Evolutionary conservation across 2,113 vertebrate genomes (phyloP).

Genomic region (Sceloporus tristichus): DNA sequence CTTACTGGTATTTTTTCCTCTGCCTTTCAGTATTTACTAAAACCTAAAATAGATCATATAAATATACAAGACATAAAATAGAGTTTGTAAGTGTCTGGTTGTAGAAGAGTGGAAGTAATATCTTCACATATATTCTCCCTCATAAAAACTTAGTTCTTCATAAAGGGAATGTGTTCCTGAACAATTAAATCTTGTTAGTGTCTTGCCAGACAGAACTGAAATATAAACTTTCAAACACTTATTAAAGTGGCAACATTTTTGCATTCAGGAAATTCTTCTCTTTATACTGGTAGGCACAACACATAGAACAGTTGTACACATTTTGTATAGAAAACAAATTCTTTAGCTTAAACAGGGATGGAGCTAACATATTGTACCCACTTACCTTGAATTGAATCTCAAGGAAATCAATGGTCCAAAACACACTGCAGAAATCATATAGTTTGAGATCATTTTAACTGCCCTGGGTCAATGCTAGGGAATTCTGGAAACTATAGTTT

Average conservation of each 20-base stretch:
- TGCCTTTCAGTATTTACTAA: neutral
- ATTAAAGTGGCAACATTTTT: neutral
- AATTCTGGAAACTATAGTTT: too few relatives aligned
- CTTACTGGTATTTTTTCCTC: neutral
- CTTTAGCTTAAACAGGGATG: neutral
- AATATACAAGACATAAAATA: neutral
- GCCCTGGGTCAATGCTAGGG: too few relatives aligned
- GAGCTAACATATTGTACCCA: neutral
- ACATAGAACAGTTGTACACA: neutral
- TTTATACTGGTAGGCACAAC: neutral
- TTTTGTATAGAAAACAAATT: slow-evolving; percentile 8
- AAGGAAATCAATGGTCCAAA: too few relatives aligned
- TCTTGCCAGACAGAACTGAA: neutral
- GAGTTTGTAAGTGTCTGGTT: neutral
- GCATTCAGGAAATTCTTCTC: neutral
- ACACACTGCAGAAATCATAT: too few relatives aligned
- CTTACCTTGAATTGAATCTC: neutral
- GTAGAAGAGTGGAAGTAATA: neutral
- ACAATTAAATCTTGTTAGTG: neutral
- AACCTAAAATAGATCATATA: neutral
- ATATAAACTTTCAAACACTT: neutral
- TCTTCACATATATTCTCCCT: too few relatives aligned
- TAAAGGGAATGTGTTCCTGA: neutral
- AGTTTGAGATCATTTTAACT: too few relatives aligned
- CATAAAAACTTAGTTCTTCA: neutral